Conservation (phyloP, 2,113 vertebrate genomes). For the Tiliqua scincoides region DNA sequence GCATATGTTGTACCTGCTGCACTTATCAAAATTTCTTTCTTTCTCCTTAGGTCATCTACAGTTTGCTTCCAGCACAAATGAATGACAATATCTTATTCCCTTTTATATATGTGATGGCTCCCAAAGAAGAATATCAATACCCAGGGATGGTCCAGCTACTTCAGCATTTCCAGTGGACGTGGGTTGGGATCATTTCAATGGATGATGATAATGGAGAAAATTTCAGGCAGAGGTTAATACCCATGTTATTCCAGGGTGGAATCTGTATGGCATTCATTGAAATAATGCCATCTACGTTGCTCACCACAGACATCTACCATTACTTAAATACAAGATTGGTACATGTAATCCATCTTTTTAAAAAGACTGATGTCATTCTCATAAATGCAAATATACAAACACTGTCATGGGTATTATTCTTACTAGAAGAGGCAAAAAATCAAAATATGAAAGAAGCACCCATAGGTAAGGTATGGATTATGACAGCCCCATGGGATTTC, state of each 20-base stretch:
- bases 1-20: too few species aligned
- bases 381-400: background rate
- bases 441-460: too few species aligned
- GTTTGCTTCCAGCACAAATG: background rate
- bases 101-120: background rate
- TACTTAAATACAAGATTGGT: too few species aligned
- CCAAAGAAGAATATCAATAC: background rate
- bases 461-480: constrained; percentile 1
- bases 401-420: background rate
- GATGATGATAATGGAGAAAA: constrained; percentile 2
- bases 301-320: background rate
- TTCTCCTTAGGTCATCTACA: background rate
- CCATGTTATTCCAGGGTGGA: background rate
- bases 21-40: background rate
- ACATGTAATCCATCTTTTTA: background rate
- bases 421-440: background rate
- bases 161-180: background rate
- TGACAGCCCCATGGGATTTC: constrained; percentile 14
- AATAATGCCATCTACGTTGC: background rate
- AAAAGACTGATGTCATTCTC: background rate
- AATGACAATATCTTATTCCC: background rate
- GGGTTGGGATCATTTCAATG: background rate
- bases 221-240: background rate
- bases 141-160: constrained; percentile 5
- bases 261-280: background rate